These are phyloP conservation scores for Callocephalon fimbriatum DNA, from an alignment of 2,113 vertebrate genomes.

Conservation along the genomic window DNA sequence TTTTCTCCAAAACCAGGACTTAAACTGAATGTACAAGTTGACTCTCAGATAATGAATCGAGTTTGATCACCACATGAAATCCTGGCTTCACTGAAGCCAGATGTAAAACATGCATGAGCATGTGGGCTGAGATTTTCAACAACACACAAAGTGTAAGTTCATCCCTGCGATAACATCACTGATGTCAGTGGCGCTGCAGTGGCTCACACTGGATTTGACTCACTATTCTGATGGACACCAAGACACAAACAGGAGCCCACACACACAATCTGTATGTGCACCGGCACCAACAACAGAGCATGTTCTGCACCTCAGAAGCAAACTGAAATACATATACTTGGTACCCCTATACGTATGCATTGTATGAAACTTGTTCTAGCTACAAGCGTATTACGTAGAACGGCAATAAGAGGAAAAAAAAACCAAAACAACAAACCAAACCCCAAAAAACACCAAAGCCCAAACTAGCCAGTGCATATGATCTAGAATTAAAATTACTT, in stretches of 20 bases:
- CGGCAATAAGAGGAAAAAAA: background rate
- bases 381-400: background rate
- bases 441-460: background rate
- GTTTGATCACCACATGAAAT: background rate
- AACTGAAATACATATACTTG: background rate
- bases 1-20: background rate
- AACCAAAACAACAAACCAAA: background rate
- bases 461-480: background rate
- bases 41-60: background rate
- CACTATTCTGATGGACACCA: background rate
- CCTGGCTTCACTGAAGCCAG: background rate
- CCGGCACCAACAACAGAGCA: background rate
- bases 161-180: accelerated
- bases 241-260: background rate
- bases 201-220: background rate
- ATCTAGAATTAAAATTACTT: background rate
- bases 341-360: accelerated
- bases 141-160: background rate
- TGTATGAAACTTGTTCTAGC: background rate
- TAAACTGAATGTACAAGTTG: background rate
- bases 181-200: background rate
- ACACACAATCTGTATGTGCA: accelerated
- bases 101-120: background rate
- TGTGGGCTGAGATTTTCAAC: background rate
- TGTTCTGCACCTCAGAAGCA: background rate